Evolutionary conservation across 2,888 invertebrate species (phyloP), one percentile per base, ranked within the genome.

Genomic region (Rhogogaster chlorosoma): DNA sequence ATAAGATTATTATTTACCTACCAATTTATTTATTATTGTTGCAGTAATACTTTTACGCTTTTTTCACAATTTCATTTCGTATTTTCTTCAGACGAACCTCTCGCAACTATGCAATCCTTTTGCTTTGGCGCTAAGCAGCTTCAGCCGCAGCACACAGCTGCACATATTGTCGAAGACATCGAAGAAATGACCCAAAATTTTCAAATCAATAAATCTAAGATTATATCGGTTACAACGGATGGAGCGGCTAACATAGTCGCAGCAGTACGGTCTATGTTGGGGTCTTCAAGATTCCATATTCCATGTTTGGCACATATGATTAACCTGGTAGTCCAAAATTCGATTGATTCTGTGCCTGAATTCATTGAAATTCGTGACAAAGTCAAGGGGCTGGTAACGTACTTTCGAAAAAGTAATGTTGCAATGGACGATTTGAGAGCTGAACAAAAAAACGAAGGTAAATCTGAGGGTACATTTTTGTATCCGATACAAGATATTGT

Each of bases 391-490:
- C 90, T 90, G 87, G 90, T 91, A 77, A 90, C 90, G 83, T 91
- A 86, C 85, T 89, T 91, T 87, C 86, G 84, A 71, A 84, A 84
- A 80, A 84, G 83, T 83, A 85, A 84, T 26, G 83, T 57, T 85
- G 87, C 90, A 45, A 90, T 89, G 90, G 90, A 91, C 77, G 85
- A 90, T 86, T 89, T 91, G 86, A 84, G 91, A 92, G 89, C 89
- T 86, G 87, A 87, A 86, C 84, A 86, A 85, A 49, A 9, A 45
- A 42, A 29, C 26, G 75, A 75, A 75, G 75, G 75, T 29, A 75
- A 75, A 45, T 75, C 75, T 45, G 75, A 75, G 49, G 42, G 75
- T 10, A 75, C 49, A 22, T 75, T 42, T 45, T 75, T 75, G 49
- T 75, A 75, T 75, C 75, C 49, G 12, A 42, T 75, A 10, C 75